Conservation (phyloP, 1,140 invertebrate species). For the Drosophila punjabiensis region DNA sequence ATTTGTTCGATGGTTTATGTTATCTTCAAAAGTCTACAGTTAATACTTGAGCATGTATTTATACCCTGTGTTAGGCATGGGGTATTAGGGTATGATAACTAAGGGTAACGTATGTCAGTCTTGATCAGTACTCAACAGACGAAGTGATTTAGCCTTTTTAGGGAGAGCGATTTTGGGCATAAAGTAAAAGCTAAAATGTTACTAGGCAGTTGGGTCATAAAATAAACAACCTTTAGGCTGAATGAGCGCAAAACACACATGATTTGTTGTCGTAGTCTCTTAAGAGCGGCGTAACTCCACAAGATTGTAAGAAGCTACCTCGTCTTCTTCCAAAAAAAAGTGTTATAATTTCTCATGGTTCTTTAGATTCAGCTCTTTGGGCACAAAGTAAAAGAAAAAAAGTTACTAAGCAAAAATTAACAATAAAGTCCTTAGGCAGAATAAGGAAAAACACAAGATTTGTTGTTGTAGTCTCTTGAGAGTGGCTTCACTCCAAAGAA, state of each 20-base stretch:
- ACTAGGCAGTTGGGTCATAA: no score
- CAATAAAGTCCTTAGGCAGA: not conserved
- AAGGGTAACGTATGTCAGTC: not conserved
- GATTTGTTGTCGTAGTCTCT: not conserved
- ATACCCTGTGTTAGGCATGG: not conserved
- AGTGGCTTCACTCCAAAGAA: not conserved
- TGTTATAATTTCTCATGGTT: not conserved
- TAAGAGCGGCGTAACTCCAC: not conserved
- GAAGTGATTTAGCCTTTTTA: not conserved
- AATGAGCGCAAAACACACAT: not conserved
- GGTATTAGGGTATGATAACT: not conserved
- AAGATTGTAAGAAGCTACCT: not conserved
- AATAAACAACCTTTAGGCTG: not conserved
- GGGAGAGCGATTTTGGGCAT: not conserved
- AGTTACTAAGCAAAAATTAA: no score
- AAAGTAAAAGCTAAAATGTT: not conserved
- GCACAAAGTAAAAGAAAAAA: not conserved
- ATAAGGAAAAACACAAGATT: not conserved
- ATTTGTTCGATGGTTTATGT: no score
- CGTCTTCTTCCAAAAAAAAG: not conserved
- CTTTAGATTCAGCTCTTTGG: not conserved
- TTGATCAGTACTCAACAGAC: not conserved
- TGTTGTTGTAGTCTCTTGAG: not conserved
- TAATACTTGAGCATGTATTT: not conserved
- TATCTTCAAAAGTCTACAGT: not conserved